A percentile compares a stretch with the other conserved stretches of the same genome.
Evolutionary conservation across 2,797 vertebrate species (phyloP).

Genomic region (Mycteria americana): DNA sequence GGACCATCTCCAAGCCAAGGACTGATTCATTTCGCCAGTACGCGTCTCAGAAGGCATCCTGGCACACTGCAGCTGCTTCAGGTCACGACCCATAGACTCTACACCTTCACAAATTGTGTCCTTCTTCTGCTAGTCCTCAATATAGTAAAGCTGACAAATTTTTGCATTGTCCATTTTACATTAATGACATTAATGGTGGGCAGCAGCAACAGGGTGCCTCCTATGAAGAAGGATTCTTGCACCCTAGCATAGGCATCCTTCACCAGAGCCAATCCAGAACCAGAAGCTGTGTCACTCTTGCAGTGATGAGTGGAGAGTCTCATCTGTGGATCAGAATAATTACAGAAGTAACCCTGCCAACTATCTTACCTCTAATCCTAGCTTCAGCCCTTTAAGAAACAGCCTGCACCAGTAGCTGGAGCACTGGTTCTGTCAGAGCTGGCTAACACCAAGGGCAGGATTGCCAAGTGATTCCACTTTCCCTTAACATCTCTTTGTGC

Average conservation of each 20-base stretch:
- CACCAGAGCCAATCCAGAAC: neutral
- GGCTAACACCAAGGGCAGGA: neutral
- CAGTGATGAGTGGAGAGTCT: neutral
- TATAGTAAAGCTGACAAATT: neutral
- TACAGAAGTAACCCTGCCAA: neutral
- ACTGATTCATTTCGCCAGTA: neutral
- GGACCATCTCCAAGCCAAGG: neutral
- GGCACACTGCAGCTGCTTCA: neutral
- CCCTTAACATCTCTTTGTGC: neutral
- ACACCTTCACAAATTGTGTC: neutral
- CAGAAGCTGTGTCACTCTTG: neutral
- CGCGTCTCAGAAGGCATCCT: neutral
- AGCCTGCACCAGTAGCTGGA: neutral
- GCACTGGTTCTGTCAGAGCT: neutral
- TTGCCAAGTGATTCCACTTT: neutral
- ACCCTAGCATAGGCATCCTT: neutral
- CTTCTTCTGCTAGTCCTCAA: neutral
- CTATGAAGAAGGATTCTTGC: neutral
- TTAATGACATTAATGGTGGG: neutral
- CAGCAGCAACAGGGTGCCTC: neutral
- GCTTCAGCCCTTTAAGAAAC: neutral
- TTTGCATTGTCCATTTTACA: neutral
- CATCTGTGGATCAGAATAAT: neutral
- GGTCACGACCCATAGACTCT: neutral
- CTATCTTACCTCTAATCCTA: neutral